Base-by-base conservation (phyloP, 2,888 invertebrate genomes). In the Macropis europaea region DNA sequence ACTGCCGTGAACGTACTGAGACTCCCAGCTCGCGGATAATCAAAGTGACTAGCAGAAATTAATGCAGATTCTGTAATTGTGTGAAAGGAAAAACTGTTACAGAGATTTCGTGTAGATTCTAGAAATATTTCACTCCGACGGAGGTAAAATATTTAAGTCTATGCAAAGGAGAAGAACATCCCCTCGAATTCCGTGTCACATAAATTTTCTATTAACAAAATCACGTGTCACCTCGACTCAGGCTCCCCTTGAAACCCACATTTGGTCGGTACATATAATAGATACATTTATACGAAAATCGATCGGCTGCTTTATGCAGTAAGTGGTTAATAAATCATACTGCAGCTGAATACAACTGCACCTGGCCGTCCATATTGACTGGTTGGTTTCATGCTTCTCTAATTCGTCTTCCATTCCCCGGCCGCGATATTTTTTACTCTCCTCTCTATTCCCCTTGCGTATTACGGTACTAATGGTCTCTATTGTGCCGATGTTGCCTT, bases 311-410 rank as follows among this genome's bases (percentile, higher is more conserved):
- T 57, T 57, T 53, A 60, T 63, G 40, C 36, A 34, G 52, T 69
- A 67, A 69, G 56, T 56, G 56, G 69, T 69, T 69, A 69, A 69
- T 69, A 69, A 69, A 69, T 69, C 69, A 69, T 50, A 34, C 11
- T 43, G 47, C 11, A 26, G 22, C 22, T 57, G 57, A 69, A 69
- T 59, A 54, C 57, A 22, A 40, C 52, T 52, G 67, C 57, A 59
- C 30, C 50, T 47, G 52, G 30, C 28, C 47, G 15, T 22, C 22
- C 57, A 53, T 67, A 59, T 69, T 64, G 67, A 66, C 57, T 40
- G 45, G 32, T 15, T 47, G 30, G 32, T 59, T 45, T 45, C 56
- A 26, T 50, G 36, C 57, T 45, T 22, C 57, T 52, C 56, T 64
- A 69, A 47, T 69, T 53, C 52, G 56, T 59, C 50, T 66, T 52